Conservation (phyloP, 2,888 invertebrate genomes). For the Pogonocherus hispidulus region DNA sequence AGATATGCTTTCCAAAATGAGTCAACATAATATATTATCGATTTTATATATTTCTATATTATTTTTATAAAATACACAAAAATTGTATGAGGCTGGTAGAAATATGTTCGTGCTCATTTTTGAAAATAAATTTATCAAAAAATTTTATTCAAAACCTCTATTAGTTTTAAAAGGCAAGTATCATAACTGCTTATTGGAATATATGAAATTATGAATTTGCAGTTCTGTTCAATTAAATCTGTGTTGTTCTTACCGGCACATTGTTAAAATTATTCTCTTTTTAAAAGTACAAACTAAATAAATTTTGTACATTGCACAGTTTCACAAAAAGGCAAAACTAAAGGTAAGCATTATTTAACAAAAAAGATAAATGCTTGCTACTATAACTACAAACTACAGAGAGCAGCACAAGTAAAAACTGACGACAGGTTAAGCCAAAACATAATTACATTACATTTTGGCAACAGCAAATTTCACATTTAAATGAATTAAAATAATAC, state of each 20-base stretch:
- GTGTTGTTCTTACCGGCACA: conserved; percentile 62
- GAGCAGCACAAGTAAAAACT: conserved; percentile 24
- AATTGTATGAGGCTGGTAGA: too few relatives aligned
- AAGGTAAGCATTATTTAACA: conserved; percentile 25
- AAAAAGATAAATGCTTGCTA: conserved; percentile 10
- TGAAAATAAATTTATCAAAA: too few relatives aligned
- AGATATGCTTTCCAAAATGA: background rate
- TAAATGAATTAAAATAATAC: conserved; percentile 24
- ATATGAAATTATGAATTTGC: too few relatives aligned
- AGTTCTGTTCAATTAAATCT: conserved; percentile 53
- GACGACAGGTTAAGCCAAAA: conserved; percentile 20
- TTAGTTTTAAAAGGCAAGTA: too few relatives aligned
- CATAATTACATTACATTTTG: conserved; percentile 23
- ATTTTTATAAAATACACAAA: too few relatives aligned
- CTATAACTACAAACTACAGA: conserved; percentile 25
- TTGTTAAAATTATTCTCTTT: conserved; percentile 25
- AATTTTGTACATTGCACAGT: conserved; percentile 17
- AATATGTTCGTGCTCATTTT: too few relatives aligned
- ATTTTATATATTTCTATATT: too few relatives aligned
- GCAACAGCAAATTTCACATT: background rate
- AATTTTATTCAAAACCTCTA: too few relatives aligned
- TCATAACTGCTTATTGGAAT: too few relatives aligned
- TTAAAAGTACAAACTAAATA: conserved; percentile 14
- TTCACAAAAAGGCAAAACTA: conserved; percentile 24
- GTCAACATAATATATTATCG: too few relatives aligned